These are phyloP conservation scores for Whitmania pigra DNA, from an alignment of 1,140 invertebrate species.

Conservation along the genomic window DNA sequence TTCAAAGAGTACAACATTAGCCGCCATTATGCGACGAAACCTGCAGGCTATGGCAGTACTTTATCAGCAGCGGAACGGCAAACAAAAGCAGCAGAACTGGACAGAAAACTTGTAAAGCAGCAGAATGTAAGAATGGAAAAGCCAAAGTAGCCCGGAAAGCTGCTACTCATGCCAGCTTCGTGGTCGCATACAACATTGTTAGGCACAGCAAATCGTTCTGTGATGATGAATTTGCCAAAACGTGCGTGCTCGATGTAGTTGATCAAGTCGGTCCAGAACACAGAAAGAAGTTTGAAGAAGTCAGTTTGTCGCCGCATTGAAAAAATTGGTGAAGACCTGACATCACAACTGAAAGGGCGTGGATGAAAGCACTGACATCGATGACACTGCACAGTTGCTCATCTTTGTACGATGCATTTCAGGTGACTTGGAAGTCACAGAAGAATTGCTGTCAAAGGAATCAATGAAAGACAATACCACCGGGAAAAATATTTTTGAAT, in stretches of 20 bases:
- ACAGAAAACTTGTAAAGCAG: conserved; percentile 11
- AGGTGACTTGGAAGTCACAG: conserved; percentile 21
- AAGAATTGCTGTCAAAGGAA: conserved; percentile 28
- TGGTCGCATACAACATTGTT: conserved; percentile 27
- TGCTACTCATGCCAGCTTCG: conserved; percentile 32
- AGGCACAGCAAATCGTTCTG: conserved; percentile 35
- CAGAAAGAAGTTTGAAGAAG: conserved; percentile 25
- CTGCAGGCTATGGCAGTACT: conserved; percentile 18
- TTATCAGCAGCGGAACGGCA: conserved; percentile 12
- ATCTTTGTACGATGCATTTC: conserved; percentile 24
- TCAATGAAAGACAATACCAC: conserved; percentile 24
- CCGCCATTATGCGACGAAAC: conserved; percentile 30
- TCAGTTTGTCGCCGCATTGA: conserved; percentile 22
- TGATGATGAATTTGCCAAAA: conserved; percentile 35
- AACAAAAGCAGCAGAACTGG: conserved; percentile 15
- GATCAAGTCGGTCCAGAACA: conserved; percentile 34
- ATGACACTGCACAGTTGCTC: conserved; percentile 22
- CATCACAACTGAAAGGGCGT: conserved; percentile 8
- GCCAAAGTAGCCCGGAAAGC: conserved; percentile 13
- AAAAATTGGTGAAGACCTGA: conserved; percentile 9
- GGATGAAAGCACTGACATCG: conserved; percentile 24
- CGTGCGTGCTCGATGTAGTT: conserved; percentile 33
- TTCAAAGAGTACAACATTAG: conserved; percentile 36
- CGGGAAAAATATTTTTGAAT: conserved; percentile 12
- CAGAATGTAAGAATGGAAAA: conserved; percentile 10